These are phyloP conservation scores for Synergus laeviventris DNA, from an alignment of 2,888 invertebrate genomes.

Conservation along the genomic window DNA sequence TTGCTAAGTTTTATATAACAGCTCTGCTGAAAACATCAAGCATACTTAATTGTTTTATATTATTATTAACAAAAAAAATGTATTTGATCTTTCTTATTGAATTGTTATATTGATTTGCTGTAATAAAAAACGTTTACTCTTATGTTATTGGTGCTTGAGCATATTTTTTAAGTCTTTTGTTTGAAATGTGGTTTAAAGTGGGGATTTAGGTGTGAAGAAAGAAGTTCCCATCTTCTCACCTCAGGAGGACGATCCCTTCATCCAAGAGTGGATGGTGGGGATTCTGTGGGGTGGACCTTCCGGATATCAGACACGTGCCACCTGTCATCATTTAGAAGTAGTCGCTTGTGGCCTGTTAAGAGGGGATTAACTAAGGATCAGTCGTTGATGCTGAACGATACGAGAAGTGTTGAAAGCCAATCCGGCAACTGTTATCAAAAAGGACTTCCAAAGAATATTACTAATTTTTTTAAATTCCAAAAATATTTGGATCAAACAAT, in stretches of 20 bases:
- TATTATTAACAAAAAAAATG: not conserved
- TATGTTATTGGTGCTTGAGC: not conserved
- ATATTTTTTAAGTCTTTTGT: not conserved
- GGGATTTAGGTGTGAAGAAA: slow-evolving; percentile 17
- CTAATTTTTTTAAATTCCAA: not conserved
- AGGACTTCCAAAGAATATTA: not conserved
- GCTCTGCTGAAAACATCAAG: too few relatives aligned
- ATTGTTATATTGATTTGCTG: not conserved
- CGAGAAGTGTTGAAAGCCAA: not conserved
- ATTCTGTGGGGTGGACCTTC: slow-evolving; percentile 63
- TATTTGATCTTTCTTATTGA: not conserved
- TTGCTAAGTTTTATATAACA: too few relatives aligned
- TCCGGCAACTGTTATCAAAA: not conserved
- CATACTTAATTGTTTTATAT: too few relatives aligned
- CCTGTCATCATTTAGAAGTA: slow-evolving; percentile 63
- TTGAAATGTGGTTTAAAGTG: not conserved
- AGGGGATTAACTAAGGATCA: slow-evolving; percentile 56
- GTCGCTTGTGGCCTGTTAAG: slow-evolving; percentile 46
- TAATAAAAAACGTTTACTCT: not conserved
- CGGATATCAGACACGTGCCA: slow-evolving; percentile 71
- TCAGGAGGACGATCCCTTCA: slow-evolving; percentile 27
- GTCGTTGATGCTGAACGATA: slow-evolving; percentile 43
- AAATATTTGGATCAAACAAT: not conserved
- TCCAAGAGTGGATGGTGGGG: slow-evolving; percentile 55
- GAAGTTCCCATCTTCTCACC: not conserved